These are phyloP conservation scores for Apotomis capreana DNA, from an alignment of 2,888 invertebrate species.

Conservation along the genomic window DNA sequence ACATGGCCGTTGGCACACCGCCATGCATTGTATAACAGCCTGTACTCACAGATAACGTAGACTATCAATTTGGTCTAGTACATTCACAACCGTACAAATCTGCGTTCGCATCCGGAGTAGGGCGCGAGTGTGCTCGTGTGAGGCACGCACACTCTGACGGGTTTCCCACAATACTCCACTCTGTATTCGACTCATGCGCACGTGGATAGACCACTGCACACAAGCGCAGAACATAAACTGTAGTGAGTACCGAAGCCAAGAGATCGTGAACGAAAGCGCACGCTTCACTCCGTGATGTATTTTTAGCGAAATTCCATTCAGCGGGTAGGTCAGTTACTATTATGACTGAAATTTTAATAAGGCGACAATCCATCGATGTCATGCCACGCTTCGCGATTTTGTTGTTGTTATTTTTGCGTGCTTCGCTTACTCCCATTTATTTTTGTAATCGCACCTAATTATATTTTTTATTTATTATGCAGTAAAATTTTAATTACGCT, in stretches of 20 bases:
- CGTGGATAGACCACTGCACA: constrained; percentile 46
- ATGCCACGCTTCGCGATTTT: constrained; percentile 2
- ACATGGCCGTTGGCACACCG: constrained; percentile 53
- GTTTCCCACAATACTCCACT: constrained; percentile 65
- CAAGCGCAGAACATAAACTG: constrained; percentile 54
- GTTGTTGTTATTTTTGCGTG: not conserved
- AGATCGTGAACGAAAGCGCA: constrained; percentile 72
- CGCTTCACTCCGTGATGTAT: constrained; percentile 67
- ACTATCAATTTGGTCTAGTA: constrained; percentile 77
- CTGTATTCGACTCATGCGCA: constrained; percentile 53
- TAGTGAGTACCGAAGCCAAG: constrained; percentile 61
- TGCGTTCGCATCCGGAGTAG: constrained; percentile 80
- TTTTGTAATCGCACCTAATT: constrained; percentile 7
- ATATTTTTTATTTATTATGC: not conserved
- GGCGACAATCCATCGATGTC: not conserved
- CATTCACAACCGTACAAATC: constrained; percentile 76
- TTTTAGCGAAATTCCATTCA: constrained; percentile 74
- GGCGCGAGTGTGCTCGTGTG: constrained; percentile 63
- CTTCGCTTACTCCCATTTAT: not conserved
- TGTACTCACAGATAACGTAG: constrained; percentile 62
- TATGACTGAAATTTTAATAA: constrained; percentile 67
- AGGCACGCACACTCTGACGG: constrained; percentile 58
- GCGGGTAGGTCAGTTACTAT: constrained; percentile 79
- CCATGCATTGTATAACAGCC: constrained; percentile 56
- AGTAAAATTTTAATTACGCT: constrained; percentile 4